Base-by-base conservation (phyloP, 2,888 invertebrate genomes). In the Agrochola litura region DNA sequence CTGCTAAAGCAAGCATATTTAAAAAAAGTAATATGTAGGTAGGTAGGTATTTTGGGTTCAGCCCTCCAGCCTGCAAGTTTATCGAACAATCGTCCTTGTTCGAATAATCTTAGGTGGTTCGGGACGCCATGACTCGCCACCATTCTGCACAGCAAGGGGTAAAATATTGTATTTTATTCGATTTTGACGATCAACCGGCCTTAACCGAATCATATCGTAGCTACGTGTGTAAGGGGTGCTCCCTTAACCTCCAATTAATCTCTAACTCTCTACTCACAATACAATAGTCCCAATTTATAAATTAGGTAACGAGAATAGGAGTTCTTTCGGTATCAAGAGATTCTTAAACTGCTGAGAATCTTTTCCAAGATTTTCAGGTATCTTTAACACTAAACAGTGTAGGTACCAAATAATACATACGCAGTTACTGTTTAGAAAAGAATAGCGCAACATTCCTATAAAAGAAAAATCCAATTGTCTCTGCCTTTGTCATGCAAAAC, bases 401-500 rank as follows among this genome's bases (percentile, higher is more conserved):
- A 52, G 14, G 22, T 64, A 52, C 41, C 19, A 30, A 54, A 63
- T 19, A 46, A 66, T 22, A 54, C 46, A 14, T 71, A 49, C 19
- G 41, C 30, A 58, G n/a, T 71, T 30, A 52, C 6, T 52, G 49
- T 61, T 54, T 60, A 46, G 22, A 60, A 46, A 78, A 78, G 16
- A 66, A 66, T 65, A 66, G 54, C 5, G 37, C 52, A 69, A 54
- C 60, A 64, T n/a, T 65, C 19, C 76, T 65, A 16, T 65, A 60
- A 6, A 79, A 43, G 64, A 74, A 69, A 80, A 71, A 72, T 49
- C 19, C 52, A 56, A 60, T 66, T 56, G 37, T 56, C 14, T 61
- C 61, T 25, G 10, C n/a, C 71, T 82, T 68, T 79, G 71, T 68
- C 54, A 64, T 69, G 58, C 67, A 60, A 46, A 67, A 43, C 63